A percentile compares a stretch with the other conserved stretches of the same genome.
Evolutionary conservation across 2,797 vertebrate species (phyloP).

Genomic region (Molossus molossus): DNA sequence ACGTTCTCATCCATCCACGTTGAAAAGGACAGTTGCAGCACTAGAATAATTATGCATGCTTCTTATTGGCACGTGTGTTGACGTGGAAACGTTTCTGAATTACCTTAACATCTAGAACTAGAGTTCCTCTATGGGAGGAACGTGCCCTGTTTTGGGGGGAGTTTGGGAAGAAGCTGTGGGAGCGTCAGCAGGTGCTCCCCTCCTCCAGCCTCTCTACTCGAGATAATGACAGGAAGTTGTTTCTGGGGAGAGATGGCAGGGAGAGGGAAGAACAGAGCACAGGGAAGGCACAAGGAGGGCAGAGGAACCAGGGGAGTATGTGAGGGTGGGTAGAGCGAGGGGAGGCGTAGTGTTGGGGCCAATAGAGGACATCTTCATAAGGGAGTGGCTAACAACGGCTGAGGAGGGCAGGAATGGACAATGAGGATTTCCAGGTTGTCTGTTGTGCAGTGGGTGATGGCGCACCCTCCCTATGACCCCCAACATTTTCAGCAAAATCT

Average conservation of each 20-base stretch:
- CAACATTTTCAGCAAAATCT: slow-evolving; percentile 54
- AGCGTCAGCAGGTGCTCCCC: neutral
- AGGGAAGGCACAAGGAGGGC: neutral
- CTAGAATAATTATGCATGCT: slow-evolving; percentile 55
- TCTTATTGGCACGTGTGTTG: slow-evolving; percentile 49
- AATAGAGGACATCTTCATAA: neutral
- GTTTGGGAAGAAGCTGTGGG: slow-evolving; percentile 24
- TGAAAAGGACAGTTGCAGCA: slow-evolving; percentile 20
- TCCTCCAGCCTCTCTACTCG: neutral
- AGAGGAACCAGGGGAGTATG: neutral
- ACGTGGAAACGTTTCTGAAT: slow-evolving; percentile 61
- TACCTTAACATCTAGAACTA: slow-evolving; percentile 49
- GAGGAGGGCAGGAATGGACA: neutral
- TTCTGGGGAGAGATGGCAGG: neutral
- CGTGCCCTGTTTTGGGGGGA: slow-evolving; percentile 29
- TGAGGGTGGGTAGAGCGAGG: too few relatives aligned
- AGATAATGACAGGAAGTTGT: slow-evolving; percentile 55
- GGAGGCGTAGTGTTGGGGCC: neutral
- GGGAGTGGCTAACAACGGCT: neutral
- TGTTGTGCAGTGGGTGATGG: neutral
- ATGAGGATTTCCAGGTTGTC: neutral
- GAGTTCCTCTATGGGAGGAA: slow-evolving; percentile 30
- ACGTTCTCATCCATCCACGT: slow-evolving; percentile 48
- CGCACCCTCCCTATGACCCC: neutral
- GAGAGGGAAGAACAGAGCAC: neutral